Evolutionary conservation across 2,888 invertebrate species (phyloP).

Genomic region (Amiota minor): DNA sequence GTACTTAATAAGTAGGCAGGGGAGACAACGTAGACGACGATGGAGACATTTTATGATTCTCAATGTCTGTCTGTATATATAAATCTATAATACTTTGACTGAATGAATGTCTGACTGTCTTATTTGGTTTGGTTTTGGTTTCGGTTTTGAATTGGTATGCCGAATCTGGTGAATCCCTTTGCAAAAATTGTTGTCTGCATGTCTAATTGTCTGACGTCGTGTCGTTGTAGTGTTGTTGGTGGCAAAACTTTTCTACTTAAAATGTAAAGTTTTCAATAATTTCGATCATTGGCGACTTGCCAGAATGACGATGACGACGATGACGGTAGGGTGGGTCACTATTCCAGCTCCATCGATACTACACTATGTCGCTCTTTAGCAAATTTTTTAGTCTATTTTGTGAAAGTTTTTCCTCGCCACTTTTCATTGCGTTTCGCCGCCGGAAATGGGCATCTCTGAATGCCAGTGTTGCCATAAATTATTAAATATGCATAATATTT

Average conservation of each 20-base stretch:
- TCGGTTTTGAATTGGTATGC: neutral
- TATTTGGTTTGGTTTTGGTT: conserved; percentile 35
- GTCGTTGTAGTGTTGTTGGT: conserved; percentile 16
- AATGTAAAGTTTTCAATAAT: conserved; percentile 70
- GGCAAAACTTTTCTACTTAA: conserved; percentile 63
- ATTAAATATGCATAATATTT: conserved; percentile 69
- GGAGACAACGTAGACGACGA: neutral
- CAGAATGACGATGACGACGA: conserved; percentile 44
- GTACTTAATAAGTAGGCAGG: neutral
- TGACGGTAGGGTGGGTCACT: neutral
- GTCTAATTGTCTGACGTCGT: conserved; percentile 56
- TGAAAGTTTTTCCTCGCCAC: conserved; percentile 13
- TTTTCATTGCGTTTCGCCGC: neutral
- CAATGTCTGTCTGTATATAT: conserved; percentile 33
- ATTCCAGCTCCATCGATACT: neutral
- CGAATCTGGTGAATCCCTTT: too few relatives aligned
- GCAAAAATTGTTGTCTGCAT: conserved; percentile 49
- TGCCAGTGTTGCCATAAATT: conserved; percentile 71
- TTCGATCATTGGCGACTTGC: conserved; percentile 71
- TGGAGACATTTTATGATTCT: conserved; percentile 5
- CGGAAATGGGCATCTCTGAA: conserved; percentile 48
- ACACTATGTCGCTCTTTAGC: neutral
- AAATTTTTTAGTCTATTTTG: conserved; percentile 7
- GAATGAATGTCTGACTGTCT: conserved; percentile 29
- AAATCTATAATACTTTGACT: conserved; percentile 36